phyloP scores from a whole-genome alignment of 2,888 invertebrate species.

The Hecatera dysodea region DNA sequence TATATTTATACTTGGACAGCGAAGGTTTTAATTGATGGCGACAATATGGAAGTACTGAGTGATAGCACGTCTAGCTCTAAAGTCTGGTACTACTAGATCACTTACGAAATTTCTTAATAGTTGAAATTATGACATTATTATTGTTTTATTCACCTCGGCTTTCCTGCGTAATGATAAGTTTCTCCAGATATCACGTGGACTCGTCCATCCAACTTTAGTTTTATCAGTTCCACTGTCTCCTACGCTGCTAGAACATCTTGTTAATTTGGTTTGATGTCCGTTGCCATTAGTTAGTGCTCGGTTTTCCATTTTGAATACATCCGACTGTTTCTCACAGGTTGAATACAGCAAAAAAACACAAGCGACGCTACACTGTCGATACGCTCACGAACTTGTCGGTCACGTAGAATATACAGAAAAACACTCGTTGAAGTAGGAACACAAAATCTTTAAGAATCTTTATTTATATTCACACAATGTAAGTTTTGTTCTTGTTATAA shows the following conservation, averaged over 20 bases:
- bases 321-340: conserved; percentile 60
- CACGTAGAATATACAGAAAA: conserved; percentile 73
- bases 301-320: conserved; percentile 85
- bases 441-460: conserved; percentile 38
- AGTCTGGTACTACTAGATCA: conserved; percentile 21
- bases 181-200: conserved; percentile 89
- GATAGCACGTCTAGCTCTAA: conserved; percentile 50
- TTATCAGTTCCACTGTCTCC: conserved; percentile 84
- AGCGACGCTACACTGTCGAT: conserved; percentile 62
- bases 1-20: conserved; percentile 64
- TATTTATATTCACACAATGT: conserved; percentile 50
- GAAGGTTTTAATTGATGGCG: conserved; percentile 62
- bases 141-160: conserved; percentile 81
- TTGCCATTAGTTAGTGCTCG: conserved; percentile 78
- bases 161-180: conserved; percentile 87
- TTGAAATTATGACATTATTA: conserved; percentile 36
- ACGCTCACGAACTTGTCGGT: conserved; percentile 68
- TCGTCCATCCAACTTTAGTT: conserved; percentile 87
- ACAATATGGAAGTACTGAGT: conserved; percentile 51
- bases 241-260: conserved; percentile 86
- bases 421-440: conserved; percentile 69
- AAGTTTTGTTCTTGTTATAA: conserved; percentile 45
- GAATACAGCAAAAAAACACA: conserved; percentile 52
- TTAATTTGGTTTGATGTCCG: conserved; percentile 80
- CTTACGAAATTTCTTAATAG: conserved; percentile 39